Evolutionary conservation across 2,113 vertebrate genomes (phyloP).

Genomic region (Malurus alboscapulatus): DNA sequence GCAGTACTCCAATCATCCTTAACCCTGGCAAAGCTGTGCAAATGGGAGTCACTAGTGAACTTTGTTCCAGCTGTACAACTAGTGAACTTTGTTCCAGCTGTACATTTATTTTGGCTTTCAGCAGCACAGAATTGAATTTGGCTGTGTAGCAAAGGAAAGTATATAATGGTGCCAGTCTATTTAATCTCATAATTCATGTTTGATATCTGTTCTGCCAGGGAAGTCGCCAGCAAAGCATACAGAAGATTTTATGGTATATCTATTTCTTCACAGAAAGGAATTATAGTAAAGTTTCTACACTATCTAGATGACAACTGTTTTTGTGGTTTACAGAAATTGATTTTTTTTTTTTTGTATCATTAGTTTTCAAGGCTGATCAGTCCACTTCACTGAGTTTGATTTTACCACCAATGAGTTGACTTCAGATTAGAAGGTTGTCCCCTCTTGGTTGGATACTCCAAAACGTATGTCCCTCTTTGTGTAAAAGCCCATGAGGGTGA

Average conservation of each 20-base stretch:
- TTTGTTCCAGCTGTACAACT: not conserved
- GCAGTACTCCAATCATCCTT: not conserved
- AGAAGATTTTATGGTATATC: not conserved
- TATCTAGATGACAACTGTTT: not conserved
- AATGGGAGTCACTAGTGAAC: not conserved
- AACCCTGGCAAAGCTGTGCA: not conserved
- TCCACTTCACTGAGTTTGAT: not conserved
- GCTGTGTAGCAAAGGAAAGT: constrained; percentile 18
- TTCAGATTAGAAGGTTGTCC: not conserved
- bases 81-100: not conserved
- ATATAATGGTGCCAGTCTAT: not conserved
- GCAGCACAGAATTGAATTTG: constrained; percentile 19
- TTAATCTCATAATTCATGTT: not conserved
- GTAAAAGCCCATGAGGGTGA: not conserved
- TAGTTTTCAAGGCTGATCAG: not conserved
- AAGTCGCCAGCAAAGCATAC: not conserved
- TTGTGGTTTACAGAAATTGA: not conserved
- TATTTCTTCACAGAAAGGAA: not conserved
- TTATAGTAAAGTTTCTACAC: not conserved
- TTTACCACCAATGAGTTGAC: not conserved
- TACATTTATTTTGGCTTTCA: constrained; percentile 56
- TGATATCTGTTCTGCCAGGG: not conserved
- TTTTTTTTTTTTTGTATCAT: not conserved
- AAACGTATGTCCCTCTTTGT: not conserved
- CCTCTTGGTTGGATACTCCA: not conserved